Percentiles rank a stretch among this genome's conserved stretches.
phyloP scores from a whole-genome alignment of 1,140 invertebrate species.

The Zaprionus ornatus region DNA sequence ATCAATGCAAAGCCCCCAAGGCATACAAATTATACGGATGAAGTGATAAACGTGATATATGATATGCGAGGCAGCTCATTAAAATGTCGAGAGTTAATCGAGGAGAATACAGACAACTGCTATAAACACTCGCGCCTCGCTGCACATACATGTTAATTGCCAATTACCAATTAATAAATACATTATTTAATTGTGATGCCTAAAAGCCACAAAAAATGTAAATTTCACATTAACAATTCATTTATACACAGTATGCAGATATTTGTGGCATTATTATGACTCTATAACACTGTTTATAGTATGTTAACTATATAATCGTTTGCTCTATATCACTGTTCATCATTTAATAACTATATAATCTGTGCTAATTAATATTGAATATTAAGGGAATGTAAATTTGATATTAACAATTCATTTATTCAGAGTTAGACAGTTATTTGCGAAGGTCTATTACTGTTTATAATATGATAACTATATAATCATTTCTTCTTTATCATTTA shows the following conservation, averaged over 20 bases:
- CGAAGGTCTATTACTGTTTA: too few relatives aligned
- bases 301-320: too few relatives aligned
- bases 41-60: constrained; percentile 45
- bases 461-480: not conserved
- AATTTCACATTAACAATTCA: not conserved
- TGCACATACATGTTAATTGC: constrained; percentile 5
- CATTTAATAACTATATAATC: too few relatives aligned
- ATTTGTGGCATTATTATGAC: not conserved
- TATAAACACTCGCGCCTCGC: not conserved
- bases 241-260: not conserved
- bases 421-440: not conserved
- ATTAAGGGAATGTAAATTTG: not conserved
- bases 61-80: constrained; percentile 47
- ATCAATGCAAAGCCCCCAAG: constrained; percentile 57
- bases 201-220: not conserved
- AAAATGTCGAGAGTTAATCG: constrained; percentile 33
- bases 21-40: constrained; percentile 61
- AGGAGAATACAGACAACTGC: not conserved
- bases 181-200: not conserved
- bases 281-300: too few relatives aligned
- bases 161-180: constrained; percentile 4
- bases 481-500: not conserved
- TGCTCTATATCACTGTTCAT: too few relatives aligned
- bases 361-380: too few relatives aligned
- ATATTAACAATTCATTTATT: not conserved